These are phyloP conservation scores for Eremobia ochroleuca DNA, from an alignment of 2,888 invertebrate genomes.

Conservation along the genomic window DNA sequence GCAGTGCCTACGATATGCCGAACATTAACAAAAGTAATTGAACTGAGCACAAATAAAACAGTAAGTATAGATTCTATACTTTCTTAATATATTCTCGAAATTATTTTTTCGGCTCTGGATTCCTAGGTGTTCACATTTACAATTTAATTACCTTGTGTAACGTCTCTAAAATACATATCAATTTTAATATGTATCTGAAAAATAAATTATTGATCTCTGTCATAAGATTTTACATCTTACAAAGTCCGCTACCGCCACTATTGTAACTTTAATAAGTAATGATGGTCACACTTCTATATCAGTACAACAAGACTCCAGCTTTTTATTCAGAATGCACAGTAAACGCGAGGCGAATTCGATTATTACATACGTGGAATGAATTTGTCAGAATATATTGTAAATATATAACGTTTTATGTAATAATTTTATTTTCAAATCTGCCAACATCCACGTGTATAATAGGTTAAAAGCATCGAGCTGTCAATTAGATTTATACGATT, in stretches of 20 bases:
- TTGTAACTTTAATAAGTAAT: conserved; percentile 68
- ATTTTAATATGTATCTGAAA: conserved; percentile 79
- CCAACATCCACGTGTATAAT: conserved; percentile 88
- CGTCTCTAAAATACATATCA: conserved; percentile 86
- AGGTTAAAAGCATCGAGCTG: conserved; percentile 86
- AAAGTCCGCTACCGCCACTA: conserved; percentile 63
- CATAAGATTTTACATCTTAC: conserved; percentile 67
- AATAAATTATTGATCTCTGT: conserved; percentile 81
- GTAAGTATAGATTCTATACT: conserved; percentile 31
- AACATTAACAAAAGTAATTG: conserved; percentile 33
- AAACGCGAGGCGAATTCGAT: conserved; percentile 83
- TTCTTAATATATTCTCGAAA: conserved; percentile 39
- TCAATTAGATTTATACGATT: conserved; percentile 88
- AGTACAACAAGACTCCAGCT: conserved; percentile 54
- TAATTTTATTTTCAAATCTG: conserved; percentile 87
- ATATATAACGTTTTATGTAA: conserved; percentile 88
- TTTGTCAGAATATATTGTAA: conserved; percentile 89
- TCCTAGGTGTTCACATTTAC: conserved; percentile 58
- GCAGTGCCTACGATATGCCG: conserved; percentile 33
- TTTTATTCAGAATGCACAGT: conserved; percentile 78
- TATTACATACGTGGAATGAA: conserved; percentile 86
- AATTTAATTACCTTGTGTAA: conserved; percentile 68
- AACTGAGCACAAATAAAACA: conserved; percentile 58
- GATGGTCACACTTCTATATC: conserved; percentile 77
- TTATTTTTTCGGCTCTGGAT: conserved; percentile 53